phyloP scores from a whole-genome alignment of 2,888 invertebrate genomes.

The Microctonus aethiopoides region DNA sequence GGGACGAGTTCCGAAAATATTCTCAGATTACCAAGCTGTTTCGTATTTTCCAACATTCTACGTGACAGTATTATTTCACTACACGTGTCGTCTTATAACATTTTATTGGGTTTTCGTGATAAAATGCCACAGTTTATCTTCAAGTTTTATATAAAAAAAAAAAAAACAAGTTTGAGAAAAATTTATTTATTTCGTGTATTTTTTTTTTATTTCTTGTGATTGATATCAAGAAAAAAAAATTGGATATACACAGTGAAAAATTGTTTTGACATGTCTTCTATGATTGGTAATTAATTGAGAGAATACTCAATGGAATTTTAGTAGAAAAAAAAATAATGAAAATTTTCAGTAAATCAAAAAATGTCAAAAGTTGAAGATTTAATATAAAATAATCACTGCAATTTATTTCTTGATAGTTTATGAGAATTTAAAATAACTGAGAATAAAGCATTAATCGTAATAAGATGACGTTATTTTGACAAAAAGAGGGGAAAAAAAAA shows the following conservation, averaged over 20 bases:
- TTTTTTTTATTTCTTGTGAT: neutral
- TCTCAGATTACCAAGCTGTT: slow-evolving; percentile 17
- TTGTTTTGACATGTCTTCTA: neutral
- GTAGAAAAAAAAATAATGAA: neutral
- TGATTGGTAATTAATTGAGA: neutral
- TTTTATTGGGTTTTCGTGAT: neutral
- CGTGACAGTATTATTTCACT: slow-evolving; percentile 15
- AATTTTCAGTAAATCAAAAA: neutral
- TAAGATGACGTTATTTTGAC: neutral
- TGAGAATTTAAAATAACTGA: neutral
- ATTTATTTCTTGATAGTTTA: neutral
- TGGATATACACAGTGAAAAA: neutral
- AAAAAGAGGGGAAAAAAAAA: neutral
- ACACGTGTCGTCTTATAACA: slow-evolving; percentile 9
- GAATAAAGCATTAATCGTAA: neutral
- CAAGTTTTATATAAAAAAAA: neutral
- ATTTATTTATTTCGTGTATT: neutral
- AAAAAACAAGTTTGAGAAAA: neutral
- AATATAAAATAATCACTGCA: neutral
- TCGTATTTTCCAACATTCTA: slow-evolving; percentile 9
- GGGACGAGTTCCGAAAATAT: slow-evolving; percentile 13
- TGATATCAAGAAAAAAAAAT: neutral
- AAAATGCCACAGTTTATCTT: slow-evolving; percentile 1
- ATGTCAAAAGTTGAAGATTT: neutral
- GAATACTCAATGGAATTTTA: neutral